A percentile compares a stretch with the other conserved stretches of the same genome.
Evolutionary conservation across 1,140 invertebrate genomes (phyloP).

Genomic region (Rhyacophila brunnea): DNA sequence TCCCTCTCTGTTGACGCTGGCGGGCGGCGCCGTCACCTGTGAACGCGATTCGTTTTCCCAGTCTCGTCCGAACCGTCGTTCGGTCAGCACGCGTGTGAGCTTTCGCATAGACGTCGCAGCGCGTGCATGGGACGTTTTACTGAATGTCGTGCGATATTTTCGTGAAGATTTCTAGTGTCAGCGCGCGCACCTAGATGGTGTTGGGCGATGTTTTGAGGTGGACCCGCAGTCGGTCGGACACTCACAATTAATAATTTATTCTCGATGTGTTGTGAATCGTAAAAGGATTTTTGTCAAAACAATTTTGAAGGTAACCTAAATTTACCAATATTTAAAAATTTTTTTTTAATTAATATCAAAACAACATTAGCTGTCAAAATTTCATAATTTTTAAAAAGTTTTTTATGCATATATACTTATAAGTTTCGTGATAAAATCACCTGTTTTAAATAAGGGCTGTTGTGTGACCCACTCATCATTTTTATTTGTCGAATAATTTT

Average conservation of each 20-base stretch:
- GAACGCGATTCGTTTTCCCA: constrained; percentile 15
- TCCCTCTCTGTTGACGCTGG: constrained; percentile 20
- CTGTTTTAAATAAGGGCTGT: too few relatives aligned
- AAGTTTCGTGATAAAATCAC: too few relatives aligned
- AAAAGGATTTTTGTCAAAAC: background rate
- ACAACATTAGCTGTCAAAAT: too few relatives aligned
- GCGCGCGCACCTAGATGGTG: constrained; percentile 19
- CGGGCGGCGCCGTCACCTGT: constrained; percentile 27
- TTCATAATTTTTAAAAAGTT: too few relatives aligned
- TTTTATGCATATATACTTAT: too few relatives aligned
- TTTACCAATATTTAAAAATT: background rate
- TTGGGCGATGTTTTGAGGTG: constrained; percentile 6
- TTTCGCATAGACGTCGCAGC: background rate
- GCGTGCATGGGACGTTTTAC: background rate
- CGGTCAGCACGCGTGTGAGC: constrained; percentile 15
- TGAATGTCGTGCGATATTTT: constrained; percentile 1
- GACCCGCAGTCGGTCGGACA: constrained; percentile 1
- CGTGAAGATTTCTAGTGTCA: constrained; percentile 16
- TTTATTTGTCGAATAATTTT: too few relatives aligned
- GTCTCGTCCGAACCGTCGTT: constrained; percentile 29
- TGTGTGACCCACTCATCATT: too few relatives aligned
- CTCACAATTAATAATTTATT: background rate
- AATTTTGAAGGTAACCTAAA: constrained; percentile 12
- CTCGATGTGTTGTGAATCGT: background rate
- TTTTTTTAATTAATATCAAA: too few relatives aligned